Evolutionary conservation across 2,113 vertebrate species (phyloP), one percentile per base, ranked within the genome.

Genomic region (Lipophrys pholis): DNA sequence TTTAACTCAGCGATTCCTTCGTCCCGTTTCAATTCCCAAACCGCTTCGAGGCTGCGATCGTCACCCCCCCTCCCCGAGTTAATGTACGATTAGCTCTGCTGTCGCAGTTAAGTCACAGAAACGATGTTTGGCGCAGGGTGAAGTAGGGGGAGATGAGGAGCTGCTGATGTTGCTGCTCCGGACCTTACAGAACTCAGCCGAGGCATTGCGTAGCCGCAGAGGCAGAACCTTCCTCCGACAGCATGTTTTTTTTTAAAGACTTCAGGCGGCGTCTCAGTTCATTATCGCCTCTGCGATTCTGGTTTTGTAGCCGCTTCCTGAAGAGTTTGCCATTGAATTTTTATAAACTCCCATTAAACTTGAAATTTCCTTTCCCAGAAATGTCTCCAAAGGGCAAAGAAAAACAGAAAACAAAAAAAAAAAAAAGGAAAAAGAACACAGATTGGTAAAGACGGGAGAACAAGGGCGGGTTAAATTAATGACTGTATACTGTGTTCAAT

Each of bases 131-230:
- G 69, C 17, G n/a, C 21, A 30, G 21, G 21, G 21, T 30, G 21
- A n/a, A n/a, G n/a, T n/a, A n/a, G n/a, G n/a, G 48, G 6, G 12
- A 12, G 50, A 43, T 52, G 71, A 3, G 0, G 57, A 38, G 61
- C 12, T 12, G 3, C 64, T 63, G 61, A 73, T 81, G 49, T 80
- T 64, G 48, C 76, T 46, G 46, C n/a, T n/a, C n/a, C n/a, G n/a
- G n/a, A n/a, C n/a, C n/a, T n/a, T n/a, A 12, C 40, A 75, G 60
- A 46, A 67, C 43, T 50, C 41, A 80, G 76, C 54, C 66, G 76
- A 70, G 53, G 21, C 60, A 64, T 69, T 78, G 43, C 62, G 69
- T 69, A 42, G 70, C 77, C 66, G 72, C n/a, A 21, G 46, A 73
- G 68, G 9, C 50, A 53, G 30, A 46, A 57, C 39, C 73, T 40